Base-by-base conservation (phyloP, 30 jellyfish, hydroid and myxozoan genomes). In the Turritopsis rubra region DNA sequence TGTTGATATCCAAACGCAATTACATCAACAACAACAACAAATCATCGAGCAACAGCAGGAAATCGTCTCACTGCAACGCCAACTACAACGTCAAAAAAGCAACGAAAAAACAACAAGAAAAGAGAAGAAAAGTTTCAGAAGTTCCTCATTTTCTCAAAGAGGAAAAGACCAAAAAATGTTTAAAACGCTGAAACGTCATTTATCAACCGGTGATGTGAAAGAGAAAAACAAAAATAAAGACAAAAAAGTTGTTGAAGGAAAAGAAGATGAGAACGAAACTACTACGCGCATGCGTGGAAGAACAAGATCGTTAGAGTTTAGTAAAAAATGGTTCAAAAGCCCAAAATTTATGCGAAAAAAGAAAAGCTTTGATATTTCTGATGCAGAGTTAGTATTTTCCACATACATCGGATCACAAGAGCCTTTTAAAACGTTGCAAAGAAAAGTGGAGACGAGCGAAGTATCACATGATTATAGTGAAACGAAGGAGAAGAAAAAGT, bases 361-460 rank as follows among this genome's bases (percentile, higher is more conserved):
- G 30, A 68, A 68, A 68, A 27, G 77, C 19, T n/a, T 68, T 7
- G 77, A 68, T n/a, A 68, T 68, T 27, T 68, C 77, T 8, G 77
- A 68, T 1, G 77, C 77, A n/a, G 77, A 68, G 21, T 27, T 68
- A n/a, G 77, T 68, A n/a, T 68, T 68, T 27, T 68, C 77, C 28
- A 68, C 77, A 8, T 68, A 68, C 30, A 27, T 9, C 19, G 77
- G 77, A 0, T 9, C 77, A 27, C 77, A 68, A 19, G 77, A 68
- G 19, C 28, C 31, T 7, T 68, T 68, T n/a, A 9, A 7, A n/a
- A 68, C 73, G 73, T 60, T 60, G 73, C 73, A 60, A 23, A 21
- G 73, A 18, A 60, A 60, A 60, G 22, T 18, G 21, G 21, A 60
- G 73, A 23, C 77, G 21, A n/a, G 28, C 17, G 31, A 68, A 16